Conservation (phyloP, 2,113 vertebrate species). For the Poeciliopsis prolifica region DNA sequence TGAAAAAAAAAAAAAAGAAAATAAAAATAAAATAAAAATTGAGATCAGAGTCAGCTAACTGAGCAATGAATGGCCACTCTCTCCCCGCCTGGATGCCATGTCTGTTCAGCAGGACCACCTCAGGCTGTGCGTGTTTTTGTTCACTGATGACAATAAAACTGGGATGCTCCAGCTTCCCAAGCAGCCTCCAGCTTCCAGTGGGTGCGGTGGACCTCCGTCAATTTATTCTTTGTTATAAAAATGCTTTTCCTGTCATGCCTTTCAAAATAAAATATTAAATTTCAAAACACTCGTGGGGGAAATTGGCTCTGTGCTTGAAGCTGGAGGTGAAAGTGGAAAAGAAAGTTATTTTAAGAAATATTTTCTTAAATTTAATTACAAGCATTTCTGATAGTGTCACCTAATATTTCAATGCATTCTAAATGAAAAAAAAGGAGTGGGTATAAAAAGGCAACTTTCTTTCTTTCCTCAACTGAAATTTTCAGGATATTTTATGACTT, state of each 20-base stretch:
- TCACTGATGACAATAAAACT: conserved; percentile 39
- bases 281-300: neutral
- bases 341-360: too few relatives aligned
- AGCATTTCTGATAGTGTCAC: too few relatives aligned
- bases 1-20: conserved; percentile 26
- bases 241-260: conserved; percentile 11
- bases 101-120: conserved; percentile 51
- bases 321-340: too few relatives aligned
- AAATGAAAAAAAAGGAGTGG: too few relatives aligned
- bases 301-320: too few relatives aligned
- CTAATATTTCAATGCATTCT: too few relatives aligned
- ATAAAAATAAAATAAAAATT: neutral
- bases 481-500: too few relatives aligned
- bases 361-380: too few relatives aligned
- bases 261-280: conserved; percentile 30
- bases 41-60: conserved; percentile 64
- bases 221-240: neutral
- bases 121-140: conserved; percentile 17
- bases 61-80: conserved; percentile 49
- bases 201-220: conserved; percentile 71
- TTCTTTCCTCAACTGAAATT: too few relatives aligned
- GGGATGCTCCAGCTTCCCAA: conserved; percentile 55
- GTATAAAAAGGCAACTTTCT: too few relatives aligned
- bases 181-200: conserved; percentile 60
- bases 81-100: conserved; percentile 62